These are phyloP conservation scores for Rhincodon typus DNA, from an alignment of 2,797 vertebrate genomes.

Conservation along the genomic window DNA sequence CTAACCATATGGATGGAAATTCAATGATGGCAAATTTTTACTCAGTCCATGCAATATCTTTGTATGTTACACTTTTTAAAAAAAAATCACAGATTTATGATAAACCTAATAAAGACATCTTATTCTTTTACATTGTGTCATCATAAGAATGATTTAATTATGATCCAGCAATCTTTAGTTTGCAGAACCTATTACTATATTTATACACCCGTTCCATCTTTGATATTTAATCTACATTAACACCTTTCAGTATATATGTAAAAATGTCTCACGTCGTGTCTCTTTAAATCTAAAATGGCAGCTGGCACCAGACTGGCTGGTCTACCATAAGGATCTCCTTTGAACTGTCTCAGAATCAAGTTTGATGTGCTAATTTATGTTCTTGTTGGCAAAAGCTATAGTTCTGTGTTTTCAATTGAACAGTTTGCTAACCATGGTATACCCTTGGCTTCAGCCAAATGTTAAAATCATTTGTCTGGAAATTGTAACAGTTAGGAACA, in stretches of 20 bases:
- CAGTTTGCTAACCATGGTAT: not conserved
- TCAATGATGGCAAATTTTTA: not conserved
- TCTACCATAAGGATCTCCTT: not conserved
- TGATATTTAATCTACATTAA: not conserved
- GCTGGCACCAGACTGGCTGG: not conserved
- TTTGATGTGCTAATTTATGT: not conserved
- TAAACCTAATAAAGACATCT: not conserved
- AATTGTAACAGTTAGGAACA: conserved; percentile 4
- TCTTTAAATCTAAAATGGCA: not conserved
- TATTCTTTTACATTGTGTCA: not conserved
- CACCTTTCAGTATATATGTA: not conserved
- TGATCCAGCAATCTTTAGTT: not conserved
- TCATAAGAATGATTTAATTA: not conserved
- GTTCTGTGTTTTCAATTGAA: not conserved
- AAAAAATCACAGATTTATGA: not conserved
- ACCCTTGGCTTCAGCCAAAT: not conserved
- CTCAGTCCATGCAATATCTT: not conserved
- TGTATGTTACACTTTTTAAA: not conserved
- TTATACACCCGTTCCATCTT: not conserved
- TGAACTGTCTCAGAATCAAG: not conserved
- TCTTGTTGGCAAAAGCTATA: conserved; percentile 2
- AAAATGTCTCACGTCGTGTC: not conserved
- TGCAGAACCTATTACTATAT: not conserved
- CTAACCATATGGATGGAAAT: not conserved
- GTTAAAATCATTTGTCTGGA: conserved; percentile 16